phyloP scores from a whole-genome alignment of 2,888 invertebrate species.

The Acrobasis suavella region DNA sequence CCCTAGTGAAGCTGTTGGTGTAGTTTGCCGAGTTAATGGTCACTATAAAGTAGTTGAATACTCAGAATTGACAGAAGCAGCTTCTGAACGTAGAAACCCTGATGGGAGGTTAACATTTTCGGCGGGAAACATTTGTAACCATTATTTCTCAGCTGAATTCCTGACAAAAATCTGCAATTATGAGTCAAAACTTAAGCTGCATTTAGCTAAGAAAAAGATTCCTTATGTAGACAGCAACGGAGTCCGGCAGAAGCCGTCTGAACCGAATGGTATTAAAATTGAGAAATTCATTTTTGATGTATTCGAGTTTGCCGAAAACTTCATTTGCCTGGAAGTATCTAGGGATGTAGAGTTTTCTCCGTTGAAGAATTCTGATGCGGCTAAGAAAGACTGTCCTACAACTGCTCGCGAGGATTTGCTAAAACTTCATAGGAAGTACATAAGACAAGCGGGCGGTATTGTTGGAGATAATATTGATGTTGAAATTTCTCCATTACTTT shows the following conservation, averaged over 20 bases:
- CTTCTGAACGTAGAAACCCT: slow-evolving; percentile 89
- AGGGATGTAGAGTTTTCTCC: slow-evolving; percentile 98
- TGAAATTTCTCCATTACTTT: slow-evolving; percentile 95
- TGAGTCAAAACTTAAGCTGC: slow-evolving; percentile 91
- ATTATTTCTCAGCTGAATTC: slow-evolving; percentile 96
- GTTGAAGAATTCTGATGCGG: slow-evolving; percentile 95
- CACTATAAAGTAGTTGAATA: slow-evolving; percentile 97
- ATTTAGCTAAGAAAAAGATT: slow-evolving; percentile 99
- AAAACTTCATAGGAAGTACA: slow-evolving; percentile 89
- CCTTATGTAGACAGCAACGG: slow-evolving; percentile 90
- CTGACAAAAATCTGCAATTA: slow-evolving; percentile 88
- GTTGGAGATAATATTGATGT: slow-evolving; percentile 86
- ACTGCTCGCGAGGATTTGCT: slow-evolving; percentile 92
- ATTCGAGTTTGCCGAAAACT: slow-evolving; percentile 94
- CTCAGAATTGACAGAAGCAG: slow-evolving; percentile 95
- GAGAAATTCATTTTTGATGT: slow-evolving; percentile 99
- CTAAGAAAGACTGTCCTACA: slow-evolving; percentile 94
- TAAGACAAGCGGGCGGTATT: slow-evolving; percentile 91
- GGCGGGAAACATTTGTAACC: slow-evolving; percentile 99
- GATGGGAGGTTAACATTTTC: slow-evolving; percentile 94
- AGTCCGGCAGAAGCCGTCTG: slow-evolving; percentile 87
- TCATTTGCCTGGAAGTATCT: slow-evolving; percentile 96
- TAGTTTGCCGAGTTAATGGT: slow-evolving; percentile 96
- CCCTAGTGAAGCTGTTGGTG: slow-evolving; percentile 97
- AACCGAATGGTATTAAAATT: slow-evolving; percentile 98